These are phyloP conservation scores for Epizoanthus scotinus DNA, from an alignment of 92 coral and sea anemone species.

Conservation along the genomic window DNA sequence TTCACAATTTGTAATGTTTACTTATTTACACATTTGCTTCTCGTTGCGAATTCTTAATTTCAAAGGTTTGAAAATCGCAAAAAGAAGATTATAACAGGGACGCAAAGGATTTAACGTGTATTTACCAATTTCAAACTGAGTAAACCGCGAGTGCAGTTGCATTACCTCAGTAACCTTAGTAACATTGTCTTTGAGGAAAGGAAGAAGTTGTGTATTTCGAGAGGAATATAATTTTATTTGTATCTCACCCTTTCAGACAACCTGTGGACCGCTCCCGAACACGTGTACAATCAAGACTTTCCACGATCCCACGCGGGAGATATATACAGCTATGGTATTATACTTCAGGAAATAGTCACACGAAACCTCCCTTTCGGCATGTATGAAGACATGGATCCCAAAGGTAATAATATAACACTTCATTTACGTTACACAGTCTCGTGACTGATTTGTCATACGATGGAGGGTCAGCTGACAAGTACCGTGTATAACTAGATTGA, in stretches of 20 bases:
- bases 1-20: too few relatives aligned
- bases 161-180: too few relatives aligned
- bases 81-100: neutral
- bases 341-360: slow-evolving; percentile 72
- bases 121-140: too few relatives aligned
- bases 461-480: too few relatives aligned
- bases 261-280: slow-evolving; percentile 88
- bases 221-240: neutral
- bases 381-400: slow-evolving; percentile 73
- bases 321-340: slow-evolving; percentile 70
- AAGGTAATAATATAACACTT: slow-evolving; percentile 40
- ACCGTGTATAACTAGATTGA: too few relatives aligned
- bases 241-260: slow-evolving; percentile 47
- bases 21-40: too few relatives aligned
- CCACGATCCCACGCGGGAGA: slow-evolving; percentile 74
- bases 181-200: neutral
- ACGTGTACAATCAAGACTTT: slow-evolving; percentile 55
- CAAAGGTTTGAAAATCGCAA: too few relatives aligned
- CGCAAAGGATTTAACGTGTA: neutral
- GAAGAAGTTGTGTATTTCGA: neutral
- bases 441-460: too few relatives aligned
- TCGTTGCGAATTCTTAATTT: too few relatives aligned
- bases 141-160: too few relatives aligned
- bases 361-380: slow-evolving; percentile 78
- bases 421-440: too few relatives aligned